phyloP scores from a whole-genome alignment of 2,113 vertebrate genomes.

The Pontoporia blainvillei region DNA sequence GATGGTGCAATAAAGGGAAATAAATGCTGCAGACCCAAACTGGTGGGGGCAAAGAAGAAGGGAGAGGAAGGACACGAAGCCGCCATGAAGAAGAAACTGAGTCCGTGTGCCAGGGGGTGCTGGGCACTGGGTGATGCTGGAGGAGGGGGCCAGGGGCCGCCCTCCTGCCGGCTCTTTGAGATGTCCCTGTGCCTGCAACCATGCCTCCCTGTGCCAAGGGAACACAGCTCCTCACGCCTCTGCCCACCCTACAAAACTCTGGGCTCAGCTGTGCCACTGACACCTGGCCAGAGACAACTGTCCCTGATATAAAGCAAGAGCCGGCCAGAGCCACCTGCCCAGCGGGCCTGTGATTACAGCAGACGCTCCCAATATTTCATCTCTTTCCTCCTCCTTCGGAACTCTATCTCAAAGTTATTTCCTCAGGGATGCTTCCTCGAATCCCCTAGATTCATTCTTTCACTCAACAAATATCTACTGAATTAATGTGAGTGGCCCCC shows the following conservation, averaged over 20 bases:
- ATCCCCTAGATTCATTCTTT: background rate
- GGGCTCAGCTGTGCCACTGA: background rate
- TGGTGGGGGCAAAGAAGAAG: background rate
- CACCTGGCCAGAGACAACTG: background rate
- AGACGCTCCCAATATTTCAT: background rate
- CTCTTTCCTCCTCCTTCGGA: background rate
- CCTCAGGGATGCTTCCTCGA: background rate
- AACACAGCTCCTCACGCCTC: background rate
- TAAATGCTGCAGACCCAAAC: background rate
- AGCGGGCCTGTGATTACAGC: background rate
- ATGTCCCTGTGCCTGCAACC: background rate
- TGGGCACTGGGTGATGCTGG: background rate
- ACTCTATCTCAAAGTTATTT: background rate
- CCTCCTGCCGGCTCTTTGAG: background rate
- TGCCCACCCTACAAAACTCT: background rate
- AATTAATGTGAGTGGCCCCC: background rate
- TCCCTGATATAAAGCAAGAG: background rate
- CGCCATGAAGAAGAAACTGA: background rate
- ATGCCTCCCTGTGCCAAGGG: background rate
- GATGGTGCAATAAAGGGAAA: background rate
- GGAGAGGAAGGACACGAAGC: fast-evolving
- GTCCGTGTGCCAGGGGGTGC: background rate
- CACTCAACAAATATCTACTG: background rate
- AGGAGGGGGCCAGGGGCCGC: fast-evolving
- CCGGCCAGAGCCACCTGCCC: background rate